Evolutionary conservation across 2,797 vertebrate species (phyloP), one percentile per base, ranked within the genome.

Genomic region (Propithecus perrieri): DNA sequence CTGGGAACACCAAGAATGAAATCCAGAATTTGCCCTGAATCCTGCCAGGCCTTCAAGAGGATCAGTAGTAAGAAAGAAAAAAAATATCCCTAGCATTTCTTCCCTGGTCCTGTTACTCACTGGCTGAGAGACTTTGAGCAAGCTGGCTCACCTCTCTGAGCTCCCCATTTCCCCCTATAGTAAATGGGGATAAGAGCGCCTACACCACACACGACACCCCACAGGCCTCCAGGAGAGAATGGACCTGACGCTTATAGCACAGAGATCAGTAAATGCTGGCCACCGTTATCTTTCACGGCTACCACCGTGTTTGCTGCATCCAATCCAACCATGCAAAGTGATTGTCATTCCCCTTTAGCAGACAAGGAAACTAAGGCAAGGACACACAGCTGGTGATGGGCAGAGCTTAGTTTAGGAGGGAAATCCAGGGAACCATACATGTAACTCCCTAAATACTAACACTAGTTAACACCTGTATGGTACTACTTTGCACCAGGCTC

Each of bases 331-430:
- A 95, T n/a, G 63, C 50, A 57, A 75, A 84, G 53, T 69, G n/a
- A 95, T 57, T 48, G 43, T 65, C 89, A 91, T 67, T 79, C 50
- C 67, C 57, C 85, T 96, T 93, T 84, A 84, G 67, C 91, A 92
- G 86, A 83, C 79, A 61, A 93, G 35, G 53, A 90, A 91, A 89
- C 69, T 59, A 84, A 94, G 38, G 50, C 84, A 89, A 92, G 35
- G 74, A 71, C 55, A 94, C 53, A 96, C 30, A 92, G 78, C 71
- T 93, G 81, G 57, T 46, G 55, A 89, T 13, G 2, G 46, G 80
- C 74, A 87, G 75, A 91, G 89, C 38, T 33, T 50, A 95, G 28
- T 75, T 93, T 81, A 69, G 86, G 72, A 92, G 15, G 10, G 3
- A 28, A 76, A 89, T 80, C 35, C 78, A 92, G 22, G 61, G 65